Conservation (phyloP, 1,140 invertebrate species). For the Orchestia grillus region DNA sequence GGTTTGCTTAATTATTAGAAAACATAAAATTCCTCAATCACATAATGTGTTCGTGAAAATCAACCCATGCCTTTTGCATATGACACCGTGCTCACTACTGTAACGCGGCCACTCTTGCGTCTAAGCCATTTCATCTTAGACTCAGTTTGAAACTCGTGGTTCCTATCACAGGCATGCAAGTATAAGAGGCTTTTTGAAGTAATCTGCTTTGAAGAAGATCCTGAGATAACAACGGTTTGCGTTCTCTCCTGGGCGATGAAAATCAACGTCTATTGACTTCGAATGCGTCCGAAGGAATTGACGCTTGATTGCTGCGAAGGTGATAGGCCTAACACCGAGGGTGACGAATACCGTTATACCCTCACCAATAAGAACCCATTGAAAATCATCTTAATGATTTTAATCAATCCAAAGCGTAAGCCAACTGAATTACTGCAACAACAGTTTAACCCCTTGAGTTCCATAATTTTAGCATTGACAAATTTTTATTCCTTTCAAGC, state of each 20-base stretch:
- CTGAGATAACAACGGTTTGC: neutral
- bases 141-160: neutral
- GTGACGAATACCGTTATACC: neutral
- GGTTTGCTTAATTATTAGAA: no score
- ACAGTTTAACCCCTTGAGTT: no score
- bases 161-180: neutral
- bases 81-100: neutral
- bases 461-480: no score
- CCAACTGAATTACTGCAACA: no score
- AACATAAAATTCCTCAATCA: no score
- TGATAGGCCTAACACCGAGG: neutral
- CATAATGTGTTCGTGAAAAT: neutral
- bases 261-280: neutral
- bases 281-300: neutral
- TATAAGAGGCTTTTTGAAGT: neutral
- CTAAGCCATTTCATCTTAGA: neutral
- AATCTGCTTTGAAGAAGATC: neutral
- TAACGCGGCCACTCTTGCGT: neutral
- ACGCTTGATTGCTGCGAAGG: neutral
- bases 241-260: neutral
- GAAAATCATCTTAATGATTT: no score
- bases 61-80: neutral
- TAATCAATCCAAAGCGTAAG: no score
- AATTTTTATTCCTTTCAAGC: no score
- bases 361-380: no score